phyloP scores from a whole-genome alignment of 2,113 vertebrate species.

The Epinephelus lanceolatus region DNA sequence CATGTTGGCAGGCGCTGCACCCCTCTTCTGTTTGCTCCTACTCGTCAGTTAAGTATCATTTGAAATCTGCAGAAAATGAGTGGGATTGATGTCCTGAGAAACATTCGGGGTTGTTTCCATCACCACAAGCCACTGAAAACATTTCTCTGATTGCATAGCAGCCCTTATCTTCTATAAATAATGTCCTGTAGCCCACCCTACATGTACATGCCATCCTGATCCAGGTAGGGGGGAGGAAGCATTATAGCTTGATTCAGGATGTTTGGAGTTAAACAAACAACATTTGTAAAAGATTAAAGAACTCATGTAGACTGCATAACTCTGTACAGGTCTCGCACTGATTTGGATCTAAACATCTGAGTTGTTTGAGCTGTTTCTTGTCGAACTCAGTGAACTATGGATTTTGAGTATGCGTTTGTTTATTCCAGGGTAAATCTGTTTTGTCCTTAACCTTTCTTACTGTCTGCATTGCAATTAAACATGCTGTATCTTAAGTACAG shows the following conservation, averaged over 20 bases:
- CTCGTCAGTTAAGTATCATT: slow-evolving; percentile 60
- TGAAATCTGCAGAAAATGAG: slow-evolving; percentile 67
- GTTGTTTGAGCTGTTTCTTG: slow-evolving; percentile 19
- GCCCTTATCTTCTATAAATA: slow-evolving; percentile 54
- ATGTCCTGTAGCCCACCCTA: slow-evolving; percentile 40
- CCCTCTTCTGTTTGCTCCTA: slow-evolving; percentile 52
- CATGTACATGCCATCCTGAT: slow-evolving; percentile 19
- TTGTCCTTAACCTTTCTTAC: slow-evolving; percentile 17
- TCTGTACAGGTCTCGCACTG: not conserved
- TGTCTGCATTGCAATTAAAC: slow-evolving; percentile 34
- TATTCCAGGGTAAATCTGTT: not conserved
- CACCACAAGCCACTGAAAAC: slow-evolving; percentile 53
- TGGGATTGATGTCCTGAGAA: slow-evolving; percentile 51
- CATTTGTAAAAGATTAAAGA: slow-evolving; percentile 47
- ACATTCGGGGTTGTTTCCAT: slow-evolving; percentile 46
- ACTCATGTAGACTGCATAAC: slow-evolving; percentile 15
- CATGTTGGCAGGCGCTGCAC: slow-evolving; percentile 51
- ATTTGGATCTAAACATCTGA: slow-evolving; percentile 34
- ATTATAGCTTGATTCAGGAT: slow-evolving; percentile 34
- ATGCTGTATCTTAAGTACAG: slow-evolving; percentile 38
- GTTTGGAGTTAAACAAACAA: slow-evolving; percentile 47
- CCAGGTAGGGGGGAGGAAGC: not conserved
- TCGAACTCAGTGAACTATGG: not conserved
- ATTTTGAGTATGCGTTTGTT: slow-evolving; percentile 9
- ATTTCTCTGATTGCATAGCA: slow-evolving; percentile 65